These are phyloP conservation scores for Ceramica pisi DNA, from an alignment of 2,888 invertebrate species.

Conservation along the genomic window DNA sequence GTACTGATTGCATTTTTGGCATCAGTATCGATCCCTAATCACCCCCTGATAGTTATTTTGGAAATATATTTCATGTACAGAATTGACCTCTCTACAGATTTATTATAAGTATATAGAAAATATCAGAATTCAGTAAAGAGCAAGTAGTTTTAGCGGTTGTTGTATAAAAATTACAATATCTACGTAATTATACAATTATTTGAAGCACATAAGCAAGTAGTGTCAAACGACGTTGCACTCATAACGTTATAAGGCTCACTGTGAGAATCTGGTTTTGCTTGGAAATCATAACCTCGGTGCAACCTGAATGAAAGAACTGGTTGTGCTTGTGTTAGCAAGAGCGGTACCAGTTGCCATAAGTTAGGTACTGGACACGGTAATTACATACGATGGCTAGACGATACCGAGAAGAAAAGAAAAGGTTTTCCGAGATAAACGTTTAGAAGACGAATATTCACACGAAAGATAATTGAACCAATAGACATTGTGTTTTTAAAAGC, in stretches of 20 bases:
- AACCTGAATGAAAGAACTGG: slow-evolving; percentile 56
- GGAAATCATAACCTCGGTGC: slow-evolving; percentile 49
- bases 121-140: too few species aligned
- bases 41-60: too few species aligned
- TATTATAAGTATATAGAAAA: too few species aligned
- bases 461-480: background rate
- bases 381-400: slow-evolving; percentile 21
- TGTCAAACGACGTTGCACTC: slow-evolving; percentile 24
- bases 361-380: slow-evolving; percentile 22
- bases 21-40: too few species aligned
- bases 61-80: too few species aligned
- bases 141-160: too few species aligned
- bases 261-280: slow-evolving; percentile 32
- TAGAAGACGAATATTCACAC: background rate
- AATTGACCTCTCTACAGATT: too few species aligned
- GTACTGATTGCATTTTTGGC: too few species aligned
- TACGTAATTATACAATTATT: background rate
- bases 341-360: slow-evolving; percentile 30
- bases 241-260: slow-evolving; percentile 30
- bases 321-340: slow-evolving; percentile 38
- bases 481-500: too few species aligned
- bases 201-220: slow-evolving; percentile 12
- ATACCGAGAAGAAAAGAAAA: slow-evolving; percentile 24
- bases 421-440: background rate
- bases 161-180: background rate